phyloP scores from a whole-genome alignment of 2,797 vertebrate species.

The Phoebastria nigripes region DNA sequence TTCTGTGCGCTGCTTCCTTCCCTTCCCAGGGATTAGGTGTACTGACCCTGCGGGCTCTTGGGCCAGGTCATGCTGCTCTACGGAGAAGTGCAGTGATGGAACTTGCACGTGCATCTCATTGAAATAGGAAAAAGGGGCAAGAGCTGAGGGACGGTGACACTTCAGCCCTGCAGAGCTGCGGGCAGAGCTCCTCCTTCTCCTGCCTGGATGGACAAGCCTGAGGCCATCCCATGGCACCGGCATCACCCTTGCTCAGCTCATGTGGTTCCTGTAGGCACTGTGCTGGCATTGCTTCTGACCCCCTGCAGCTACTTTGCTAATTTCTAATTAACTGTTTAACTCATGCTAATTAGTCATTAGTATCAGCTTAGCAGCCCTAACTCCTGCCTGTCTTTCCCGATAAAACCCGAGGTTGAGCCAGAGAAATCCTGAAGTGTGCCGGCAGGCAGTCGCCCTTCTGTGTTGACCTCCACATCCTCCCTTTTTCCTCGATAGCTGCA shows the following conservation, averaged over 20 bases:
- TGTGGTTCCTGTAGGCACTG: fast-evolving
- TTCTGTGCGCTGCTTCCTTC: background rate
- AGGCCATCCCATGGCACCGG: background rate
- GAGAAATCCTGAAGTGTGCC: background rate
- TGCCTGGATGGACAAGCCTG: background rate
- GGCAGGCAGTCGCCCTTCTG: background rate
- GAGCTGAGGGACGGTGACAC: background rate
- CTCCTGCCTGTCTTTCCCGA: background rate
- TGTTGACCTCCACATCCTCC: background rate
- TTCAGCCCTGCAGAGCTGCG: background rate
- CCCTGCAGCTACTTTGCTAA: constrained; percentile 20
- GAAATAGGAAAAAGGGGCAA: background rate
- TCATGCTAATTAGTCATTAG: constrained; percentile 54
- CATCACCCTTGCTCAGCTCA: background rate
- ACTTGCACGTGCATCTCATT: fast-evolving
- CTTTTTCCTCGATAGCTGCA: background rate
- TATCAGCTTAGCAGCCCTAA: constrained; percentile 52
- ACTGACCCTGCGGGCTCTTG: fast-evolving
- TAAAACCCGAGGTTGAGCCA: background rate
- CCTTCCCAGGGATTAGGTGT: background rate
- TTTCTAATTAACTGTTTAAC: constrained; percentile 53
- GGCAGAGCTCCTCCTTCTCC: background rate
- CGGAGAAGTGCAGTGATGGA: background rate
- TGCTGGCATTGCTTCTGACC: background rate
- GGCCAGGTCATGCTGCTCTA: background rate